Evolutionary conservation across 2,888 invertebrate genomes (phyloP).

Genomic region (Gari tellinella): DNA sequence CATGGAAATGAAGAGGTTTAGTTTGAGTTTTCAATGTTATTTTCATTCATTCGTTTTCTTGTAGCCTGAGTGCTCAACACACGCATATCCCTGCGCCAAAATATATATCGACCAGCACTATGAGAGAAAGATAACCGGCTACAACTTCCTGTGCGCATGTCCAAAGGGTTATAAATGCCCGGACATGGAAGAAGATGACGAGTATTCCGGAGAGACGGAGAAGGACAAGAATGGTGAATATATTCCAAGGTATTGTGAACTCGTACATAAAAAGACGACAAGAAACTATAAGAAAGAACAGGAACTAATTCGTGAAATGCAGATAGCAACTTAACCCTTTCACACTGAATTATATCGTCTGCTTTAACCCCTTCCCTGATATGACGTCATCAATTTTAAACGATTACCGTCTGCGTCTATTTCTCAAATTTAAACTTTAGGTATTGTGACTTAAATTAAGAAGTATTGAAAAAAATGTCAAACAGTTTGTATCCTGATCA

Average conservation of each 20-base stretch:
- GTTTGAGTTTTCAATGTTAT: background rate
- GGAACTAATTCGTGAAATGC: too few species aligned
- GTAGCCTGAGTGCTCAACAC: conserved; percentile 26
- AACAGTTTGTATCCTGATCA: too few species aligned
- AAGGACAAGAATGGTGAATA: conserved; percentile 44
- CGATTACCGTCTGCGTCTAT: too few species aligned
- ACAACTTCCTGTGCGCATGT: conserved; percentile 70
- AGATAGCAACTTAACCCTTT: too few species aligned
- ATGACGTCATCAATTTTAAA: too few species aligned
- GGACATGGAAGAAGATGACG: conserved; percentile 59
- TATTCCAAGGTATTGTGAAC: conserved; percentile 49
- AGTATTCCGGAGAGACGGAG: conserved; percentile 19
- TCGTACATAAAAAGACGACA: conserved; percentile 13
- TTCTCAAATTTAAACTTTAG: too few species aligned
- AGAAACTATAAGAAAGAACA: too few species aligned
- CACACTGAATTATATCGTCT: too few species aligned
- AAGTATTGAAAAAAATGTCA: too few species aligned
- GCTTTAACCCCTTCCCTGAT: too few species aligned
- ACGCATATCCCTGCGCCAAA: conserved; percentile 55
- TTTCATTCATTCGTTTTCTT: background rate
- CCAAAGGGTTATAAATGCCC: conserved; percentile 66
- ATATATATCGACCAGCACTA: conserved; percentile 60
- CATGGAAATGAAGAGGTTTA: too few species aligned
- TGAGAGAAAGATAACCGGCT: conserved; percentile 37
- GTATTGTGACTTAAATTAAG: too few species aligned